Base-by-base conservation (phyloP, 2,797 vertebrate genomes). In the Remorina albescens region DNA sequence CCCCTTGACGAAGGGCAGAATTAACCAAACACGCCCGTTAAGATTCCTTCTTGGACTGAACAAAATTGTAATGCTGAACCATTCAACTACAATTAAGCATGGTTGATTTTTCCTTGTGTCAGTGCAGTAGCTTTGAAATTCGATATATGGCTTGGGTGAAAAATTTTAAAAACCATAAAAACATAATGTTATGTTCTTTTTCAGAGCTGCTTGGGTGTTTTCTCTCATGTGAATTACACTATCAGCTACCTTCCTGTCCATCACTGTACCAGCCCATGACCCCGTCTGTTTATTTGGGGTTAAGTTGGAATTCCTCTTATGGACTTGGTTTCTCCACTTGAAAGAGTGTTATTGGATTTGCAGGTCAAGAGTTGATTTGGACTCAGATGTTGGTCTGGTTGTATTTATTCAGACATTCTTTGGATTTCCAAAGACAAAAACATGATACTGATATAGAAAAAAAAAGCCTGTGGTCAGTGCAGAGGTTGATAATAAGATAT, bases 321-420 rank as follows among this genome's bases (percentile, higher is more conserved):
- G 78, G 65, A 63, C 78, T 78, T 2, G 26, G 41, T n/a, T 50
- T 64, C 23, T 53, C 11, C 34, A 55, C 63, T 69, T 51, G 36
- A 82, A 83, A 78, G 58, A 50, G 30, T 54, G 67, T 62, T 65
- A 30, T 26, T 67, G 67, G 67, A 30, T 39, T 26, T 1, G 11
- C 5, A 23, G 76, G 77, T 85, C 74, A 83, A 84, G 85, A 71
- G 81, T 77, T 56, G 6, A 60, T 58, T 39, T 1, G 8, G 54
- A 41, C 49, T 58, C 8, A 66, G 63, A 69, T 13, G 25, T 54
- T 67, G 61, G 44, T 44, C 59, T 59, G 59, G 32, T 41, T 50
- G 54, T 66, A 25, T 80, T 78, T 84, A 60, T 61, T 72, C 39
- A 75, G 42, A 54, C 67, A 72, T 73, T 80, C 67, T 77, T 67